Percentiles rank a stretch among this genome's conserved stretches.
Evolutionary conservation across 2,797 vertebrate species (phyloP).

Genomic region (Carcharodon carcharias): DNA sequence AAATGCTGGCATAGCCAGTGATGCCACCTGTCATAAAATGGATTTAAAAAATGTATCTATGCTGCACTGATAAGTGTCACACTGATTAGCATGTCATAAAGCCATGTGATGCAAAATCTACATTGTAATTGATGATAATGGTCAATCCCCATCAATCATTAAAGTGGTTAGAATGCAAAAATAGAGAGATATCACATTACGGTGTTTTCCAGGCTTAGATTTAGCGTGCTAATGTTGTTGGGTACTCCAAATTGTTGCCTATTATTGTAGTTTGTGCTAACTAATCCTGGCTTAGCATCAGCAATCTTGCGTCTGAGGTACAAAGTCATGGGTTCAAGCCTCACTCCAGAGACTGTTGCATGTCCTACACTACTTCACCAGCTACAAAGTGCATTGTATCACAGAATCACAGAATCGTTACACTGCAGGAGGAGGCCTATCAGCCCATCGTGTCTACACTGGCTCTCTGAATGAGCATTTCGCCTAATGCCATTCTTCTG

Average conservation of each 20-base stretch:
- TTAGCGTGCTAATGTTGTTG: neutral
- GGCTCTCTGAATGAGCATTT: too few species aligned
- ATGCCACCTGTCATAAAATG: too few species aligned
- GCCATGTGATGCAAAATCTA: neutral
- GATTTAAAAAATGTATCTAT: too few species aligned
- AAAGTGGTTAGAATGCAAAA: neutral
- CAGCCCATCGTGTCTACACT: too few species aligned
- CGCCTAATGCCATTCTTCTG: too few species aligned
- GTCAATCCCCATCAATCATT: neutral
- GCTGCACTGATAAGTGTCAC: neutral
- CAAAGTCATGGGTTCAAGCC: neutral
- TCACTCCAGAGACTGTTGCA: neutral
- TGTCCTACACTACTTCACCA: neutral
- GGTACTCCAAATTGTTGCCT: neutral
- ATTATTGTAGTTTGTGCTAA: neutral
- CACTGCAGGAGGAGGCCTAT: too few species aligned
- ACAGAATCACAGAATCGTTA: too few species aligned
- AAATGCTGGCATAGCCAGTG: too few species aligned
- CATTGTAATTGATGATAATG: neutral
- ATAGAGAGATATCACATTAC: neutral
- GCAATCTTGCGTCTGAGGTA: neutral
- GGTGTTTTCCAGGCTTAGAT: neutral
- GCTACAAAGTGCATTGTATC: neutral
- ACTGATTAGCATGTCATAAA: neutral
- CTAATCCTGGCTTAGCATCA: neutral